Conservation (phyloP, 2,113 vertebrate genomes). For the Phalacrocorax pelagicus region DNA sequence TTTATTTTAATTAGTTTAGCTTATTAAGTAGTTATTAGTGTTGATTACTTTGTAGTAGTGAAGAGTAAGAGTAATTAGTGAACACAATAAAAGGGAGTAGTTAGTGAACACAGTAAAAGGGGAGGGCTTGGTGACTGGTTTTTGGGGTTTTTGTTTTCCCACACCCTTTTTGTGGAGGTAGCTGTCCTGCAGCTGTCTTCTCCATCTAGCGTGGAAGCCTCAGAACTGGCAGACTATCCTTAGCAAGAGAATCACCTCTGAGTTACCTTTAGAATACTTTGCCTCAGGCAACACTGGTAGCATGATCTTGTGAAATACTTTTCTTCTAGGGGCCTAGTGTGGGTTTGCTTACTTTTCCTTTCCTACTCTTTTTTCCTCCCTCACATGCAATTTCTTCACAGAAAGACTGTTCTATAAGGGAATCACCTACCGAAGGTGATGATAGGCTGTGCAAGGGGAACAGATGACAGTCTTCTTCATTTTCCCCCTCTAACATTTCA, state of each 20-base stretch:
- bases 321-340: background rate
- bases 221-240: background rate
- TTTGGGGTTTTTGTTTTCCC: background rate
- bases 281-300: background rate
- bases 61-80: background rate
- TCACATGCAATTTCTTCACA: background rate
- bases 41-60: background rate
- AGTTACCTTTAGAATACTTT: background rate
- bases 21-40: background rate
- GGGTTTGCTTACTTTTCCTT: background rate
- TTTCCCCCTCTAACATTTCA: background rate
- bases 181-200: background rate
- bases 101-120: background rate
- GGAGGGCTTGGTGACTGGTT: background rate
- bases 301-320: background rate
- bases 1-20: background rate
- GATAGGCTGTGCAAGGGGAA: background rate
- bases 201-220: background rate
- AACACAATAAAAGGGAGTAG: background rate
- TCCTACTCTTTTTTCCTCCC: background rate
- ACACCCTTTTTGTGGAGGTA: background rate
- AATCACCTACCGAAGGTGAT: background rate
- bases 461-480: background rate
- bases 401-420: background rate
- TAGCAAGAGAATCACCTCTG: background rate